Conservation (phyloP, 2,888 invertebrate species). For the Stegana nigrithorax region DNA sequence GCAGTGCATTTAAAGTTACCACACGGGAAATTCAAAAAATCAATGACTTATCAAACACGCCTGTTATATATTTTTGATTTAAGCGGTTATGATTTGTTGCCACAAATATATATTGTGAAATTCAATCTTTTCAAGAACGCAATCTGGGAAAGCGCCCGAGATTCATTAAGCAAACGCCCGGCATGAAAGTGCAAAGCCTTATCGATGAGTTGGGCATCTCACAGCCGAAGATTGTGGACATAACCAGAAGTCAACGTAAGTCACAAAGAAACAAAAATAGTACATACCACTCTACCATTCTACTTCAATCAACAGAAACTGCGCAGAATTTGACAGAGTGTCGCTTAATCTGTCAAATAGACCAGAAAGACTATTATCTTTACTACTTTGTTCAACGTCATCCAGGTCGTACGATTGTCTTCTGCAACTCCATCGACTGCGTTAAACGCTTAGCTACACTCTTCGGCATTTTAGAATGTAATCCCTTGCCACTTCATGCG, state of each 20-base stretch:
- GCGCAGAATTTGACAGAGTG: slow-evolving; percentile 87
- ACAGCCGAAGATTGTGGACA: slow-evolving; percentile 92
- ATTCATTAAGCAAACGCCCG: slow-evolving; percentile 76
- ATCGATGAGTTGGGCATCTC: slow-evolving; percentile 86
- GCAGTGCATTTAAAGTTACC: too few species aligned
- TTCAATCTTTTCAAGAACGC: slow-evolving; percentile 51
- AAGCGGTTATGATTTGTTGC: too few species aligned
- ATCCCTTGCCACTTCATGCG: slow-evolving; percentile 84
- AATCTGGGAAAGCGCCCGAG: slow-evolving; percentile 65
- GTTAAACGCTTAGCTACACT: slow-evolving; percentile 82
- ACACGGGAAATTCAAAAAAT: too few species aligned
- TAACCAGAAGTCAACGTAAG: slow-evolving; percentile 80
- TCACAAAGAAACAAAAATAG: not conserved
- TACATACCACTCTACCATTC: not conserved
- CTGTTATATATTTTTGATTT: too few species aligned
- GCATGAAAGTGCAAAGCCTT: slow-evolving; percentile 81
- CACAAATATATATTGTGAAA: too few species aligned
- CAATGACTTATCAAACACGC: too few species aligned
- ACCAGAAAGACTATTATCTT: slow-evolving; percentile 90
- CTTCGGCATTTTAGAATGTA: slow-evolving; percentile 77
- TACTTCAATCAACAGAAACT: slow-evolving; percentile 73
- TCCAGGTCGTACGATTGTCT: slow-evolving; percentile 91
- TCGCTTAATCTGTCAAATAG: slow-evolving; percentile 80
- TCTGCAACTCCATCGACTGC: slow-evolving; percentile 94
- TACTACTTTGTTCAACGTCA: slow-evolving; percentile 90